These are phyloP conservation scores for Chloromyia formosa DNA, from an alignment of 2,888 invertebrate genomes.

Conservation along the genomic window DNA sequence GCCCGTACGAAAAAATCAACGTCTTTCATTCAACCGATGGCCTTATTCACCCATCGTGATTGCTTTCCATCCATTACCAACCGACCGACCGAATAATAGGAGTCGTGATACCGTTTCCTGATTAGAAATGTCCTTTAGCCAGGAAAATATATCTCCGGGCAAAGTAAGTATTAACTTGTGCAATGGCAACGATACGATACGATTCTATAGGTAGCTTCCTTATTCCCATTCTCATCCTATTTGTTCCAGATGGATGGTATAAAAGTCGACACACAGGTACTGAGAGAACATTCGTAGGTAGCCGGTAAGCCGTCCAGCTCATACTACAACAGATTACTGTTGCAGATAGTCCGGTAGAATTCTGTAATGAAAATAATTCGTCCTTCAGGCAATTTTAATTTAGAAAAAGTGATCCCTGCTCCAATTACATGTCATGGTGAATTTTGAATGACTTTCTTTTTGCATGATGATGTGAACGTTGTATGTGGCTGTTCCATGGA, in stretches of 20 bases:
- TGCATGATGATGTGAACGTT: too few species aligned
- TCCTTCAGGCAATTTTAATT: constrained; percentile 42
- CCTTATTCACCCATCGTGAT: background rate
- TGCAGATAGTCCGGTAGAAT: background rate
- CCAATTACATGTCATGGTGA: constrained; percentile 35
- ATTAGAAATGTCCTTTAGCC: constrained; percentile 35
- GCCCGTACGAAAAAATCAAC: background rate
- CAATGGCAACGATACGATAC: background rate
- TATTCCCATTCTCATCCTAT: background rate
- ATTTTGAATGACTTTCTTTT: constrained; percentile 27
- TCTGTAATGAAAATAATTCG: constrained; percentile 40
- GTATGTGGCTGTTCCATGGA: too few species aligned
- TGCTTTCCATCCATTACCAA: constrained; percentile 30
- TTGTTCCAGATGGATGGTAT: background rate
- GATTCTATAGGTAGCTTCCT: background rate
- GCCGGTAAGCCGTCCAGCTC: background rate
- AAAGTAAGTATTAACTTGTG: background rate
- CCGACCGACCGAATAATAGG: constrained; percentile 30
- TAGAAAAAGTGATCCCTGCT: constrained; percentile 40
- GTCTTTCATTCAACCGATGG: background rate
- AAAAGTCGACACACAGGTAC: background rate
- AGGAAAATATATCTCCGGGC: constrained; percentile 26
- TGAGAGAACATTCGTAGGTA: background rate
- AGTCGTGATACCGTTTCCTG: constrained; percentile 23
- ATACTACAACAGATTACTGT: background rate